A percentile compares a stretch with the other conserved stretches of the same genome.
These are phyloP conservation scores for Mizuhopecten yessoensis DNA, from an alignment of 1,140 invertebrate species.

Conservation along the genomic window DNA sequence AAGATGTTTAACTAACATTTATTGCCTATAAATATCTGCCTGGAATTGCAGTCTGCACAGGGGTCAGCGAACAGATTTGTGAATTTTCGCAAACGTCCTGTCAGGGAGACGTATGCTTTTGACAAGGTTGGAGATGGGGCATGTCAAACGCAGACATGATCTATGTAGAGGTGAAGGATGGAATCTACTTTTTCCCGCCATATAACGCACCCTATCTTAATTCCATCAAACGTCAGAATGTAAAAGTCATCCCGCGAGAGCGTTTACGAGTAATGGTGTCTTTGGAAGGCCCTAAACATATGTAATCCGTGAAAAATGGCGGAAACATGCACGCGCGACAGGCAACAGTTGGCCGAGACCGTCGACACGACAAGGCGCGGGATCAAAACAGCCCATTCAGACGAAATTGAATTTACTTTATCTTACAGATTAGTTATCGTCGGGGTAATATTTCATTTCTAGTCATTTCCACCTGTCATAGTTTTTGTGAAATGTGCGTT, in stretches of 20 bases:
- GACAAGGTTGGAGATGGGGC: constrained; percentile 11
- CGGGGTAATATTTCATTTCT: not conserved
- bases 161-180: not conserved
- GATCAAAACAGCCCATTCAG: constrained; percentile 8
- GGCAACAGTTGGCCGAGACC: not conserved
- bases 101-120: constrained; percentile 21
- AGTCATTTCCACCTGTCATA: constrained; percentile 38
- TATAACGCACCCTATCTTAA: constrained; percentile 10
- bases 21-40: not conserved
- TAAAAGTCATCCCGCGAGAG: constrained; percentile 14
- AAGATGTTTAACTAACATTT: not conserved
- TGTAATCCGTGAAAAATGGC: constrained; percentile 16
- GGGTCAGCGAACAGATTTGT: too few species aligned
- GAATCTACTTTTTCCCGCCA: constrained; percentile 1
- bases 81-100: not conserved
- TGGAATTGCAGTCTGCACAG: not conserved
- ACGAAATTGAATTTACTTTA: constrained; percentile 22
- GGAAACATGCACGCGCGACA: constrained; percentile 12
- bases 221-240: constrained; percentile 18
- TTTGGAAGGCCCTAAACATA: constrained; percentile 33
- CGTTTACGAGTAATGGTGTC: constrained; percentile 37
- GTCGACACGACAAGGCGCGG: not conserved
- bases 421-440: not conserved
- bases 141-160: constrained; percentile 30
- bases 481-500: constrained; percentile 5